Evolutionary conservation across 2,888 invertebrate genomes (phyloP).

Genomic region (Carcina quercana): DNA sequence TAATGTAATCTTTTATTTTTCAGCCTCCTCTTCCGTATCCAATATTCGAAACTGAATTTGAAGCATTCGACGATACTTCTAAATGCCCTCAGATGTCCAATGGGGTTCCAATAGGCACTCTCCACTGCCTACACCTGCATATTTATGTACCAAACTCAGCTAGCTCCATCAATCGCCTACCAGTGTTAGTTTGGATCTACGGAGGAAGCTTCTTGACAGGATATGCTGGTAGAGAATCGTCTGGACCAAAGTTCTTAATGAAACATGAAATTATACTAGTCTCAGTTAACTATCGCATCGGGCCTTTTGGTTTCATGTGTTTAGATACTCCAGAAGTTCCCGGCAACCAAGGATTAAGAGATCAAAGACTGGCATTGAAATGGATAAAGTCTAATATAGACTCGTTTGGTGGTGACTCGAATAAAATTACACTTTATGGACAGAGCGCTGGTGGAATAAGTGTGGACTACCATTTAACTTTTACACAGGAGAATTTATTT

Average conservation of each 20-base stretch:
- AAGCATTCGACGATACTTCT: conserved; percentile 33
- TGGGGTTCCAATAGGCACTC: conserved; percentile 20
- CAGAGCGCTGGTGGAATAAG: conserved; percentile 36
- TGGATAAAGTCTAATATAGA: conserved; percentile 42
- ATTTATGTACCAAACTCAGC: conserved; percentile 34
- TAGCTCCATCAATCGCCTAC: conserved; percentile 23
- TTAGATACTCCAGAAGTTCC: conserved; percentile 33
- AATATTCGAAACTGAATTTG: conserved; percentile 26
- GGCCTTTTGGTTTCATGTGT: conserved; percentile 48
- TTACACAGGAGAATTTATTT: conserved; percentile 27
- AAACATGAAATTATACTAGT: conserved; percentile 40
- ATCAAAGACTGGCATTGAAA: conserved; percentile 35
- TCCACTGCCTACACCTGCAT: conserved; percentile 37
- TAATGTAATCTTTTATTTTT: no score
- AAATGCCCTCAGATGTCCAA: conserved; percentile 36
- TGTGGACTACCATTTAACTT: conserved; percentile 36
- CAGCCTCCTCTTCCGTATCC: conserved; percentile 28
- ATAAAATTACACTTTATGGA: conserved; percentile 37
- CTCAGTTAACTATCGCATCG: conserved; percentile 36
- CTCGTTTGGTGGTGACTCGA: conserved; percentile 39
- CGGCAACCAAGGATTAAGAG: conserved; percentile 47
- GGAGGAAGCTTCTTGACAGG: conserved; percentile 35
- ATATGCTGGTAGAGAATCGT: conserved; percentile 18
- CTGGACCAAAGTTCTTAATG: conserved; percentile 33
- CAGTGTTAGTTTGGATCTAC: conserved; percentile 40